Base-by-base conservation (phyloP, 2,888 invertebrate species). In the Mylabris sibirica region DNA sequence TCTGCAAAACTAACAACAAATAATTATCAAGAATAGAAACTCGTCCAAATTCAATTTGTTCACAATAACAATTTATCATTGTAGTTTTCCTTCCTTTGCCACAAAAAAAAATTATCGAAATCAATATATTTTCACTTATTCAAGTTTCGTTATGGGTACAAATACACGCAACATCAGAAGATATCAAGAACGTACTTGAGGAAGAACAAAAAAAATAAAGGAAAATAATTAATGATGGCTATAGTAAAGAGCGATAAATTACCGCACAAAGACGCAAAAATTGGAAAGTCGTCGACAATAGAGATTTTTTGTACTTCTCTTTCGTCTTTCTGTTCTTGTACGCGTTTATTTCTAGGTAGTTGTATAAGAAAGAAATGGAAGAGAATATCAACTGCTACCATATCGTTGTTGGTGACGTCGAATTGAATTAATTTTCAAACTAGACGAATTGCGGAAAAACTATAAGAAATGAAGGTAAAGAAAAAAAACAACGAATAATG, bases 181-280 rank as follows among this genome's bases (percentile, higher is more conserved):
- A 78, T 79, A 79, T 79, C 79, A 75, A 69, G 74, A 75, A 74
- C 78, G 76, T 75, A 68, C 71, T 53, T 8, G 63, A 73, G 75
- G 38, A 44, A 14, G 5, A n/a, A n/a, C 3, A 14, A 41, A 41
- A 41, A 4, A 17, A 1, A 44, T 8, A 11, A 6, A 73, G 11
- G 71, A 3, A 80, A 76, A 78, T 80, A 80, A 80, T 80, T 80
- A 79, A 80, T 80, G 79, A 79, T 77, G 53, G 14, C 38, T 53
- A 30, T 63, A 72, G 66, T 67, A 73, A 74, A 73, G 71, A 68
- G 75, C 77, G 76, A 79, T 78, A 77, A 78, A 78, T 78, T 78
- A 74, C 70, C 61, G 72, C 71, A 76, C 75, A 78, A 77, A 77
- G 75, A 76, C 76, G 78, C 74, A 74, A 74, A 77, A 77, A 79